These are phyloP conservation scores for Mustelus asterias DNA, from an alignment of 2,113 vertebrate species.

Conservation along the genomic window DNA sequence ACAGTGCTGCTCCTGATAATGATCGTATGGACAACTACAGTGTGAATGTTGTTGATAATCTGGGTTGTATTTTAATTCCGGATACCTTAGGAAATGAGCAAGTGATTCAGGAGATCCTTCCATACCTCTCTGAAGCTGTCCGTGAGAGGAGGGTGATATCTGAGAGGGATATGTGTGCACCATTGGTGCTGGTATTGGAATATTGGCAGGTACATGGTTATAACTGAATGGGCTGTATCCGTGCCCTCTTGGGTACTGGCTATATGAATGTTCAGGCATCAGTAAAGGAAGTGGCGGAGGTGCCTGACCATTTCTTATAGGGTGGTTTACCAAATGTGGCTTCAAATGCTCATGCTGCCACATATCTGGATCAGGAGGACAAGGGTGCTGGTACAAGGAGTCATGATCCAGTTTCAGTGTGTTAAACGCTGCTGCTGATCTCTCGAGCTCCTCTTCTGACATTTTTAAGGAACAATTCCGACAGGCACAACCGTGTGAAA, in stretches of 20 bases:
- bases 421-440: constrained; percentile 7
- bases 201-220: constrained; percentile 55
- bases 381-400: constrained; percentile 13
- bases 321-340: constrained; percentile 43
- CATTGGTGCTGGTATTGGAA: constrained; percentile 41
- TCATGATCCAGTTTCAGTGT: constrained; percentile 15
- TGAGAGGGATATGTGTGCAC: constrained; percentile 53
- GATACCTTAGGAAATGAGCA: constrained; percentile 54
- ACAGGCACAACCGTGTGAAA: neutral
- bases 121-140: constrained; percentile 46
- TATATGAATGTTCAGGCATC: constrained; percentile 49
- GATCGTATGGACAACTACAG: neutral
- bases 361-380: neutral
- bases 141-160: constrained; percentile 45
- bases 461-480: neutral
- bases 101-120: constrained; percentile 53
- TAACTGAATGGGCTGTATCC: constrained; percentile 57
- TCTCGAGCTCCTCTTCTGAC: constrained; percentile 16
- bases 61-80: constrained; percentile 66
- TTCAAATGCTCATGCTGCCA: constrained; percentile 31
- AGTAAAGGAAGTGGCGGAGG: constrained; percentile 50
- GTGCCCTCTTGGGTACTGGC: constrained; percentile 53
- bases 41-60: constrained; percentile 43
- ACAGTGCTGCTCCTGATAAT: constrained; percentile 24
- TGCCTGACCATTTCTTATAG: constrained; percentile 37